Evolutionary conservation across 1,140 invertebrate genomes (phyloP).

Genomic region (Asbolus verrucosus): DNA sequence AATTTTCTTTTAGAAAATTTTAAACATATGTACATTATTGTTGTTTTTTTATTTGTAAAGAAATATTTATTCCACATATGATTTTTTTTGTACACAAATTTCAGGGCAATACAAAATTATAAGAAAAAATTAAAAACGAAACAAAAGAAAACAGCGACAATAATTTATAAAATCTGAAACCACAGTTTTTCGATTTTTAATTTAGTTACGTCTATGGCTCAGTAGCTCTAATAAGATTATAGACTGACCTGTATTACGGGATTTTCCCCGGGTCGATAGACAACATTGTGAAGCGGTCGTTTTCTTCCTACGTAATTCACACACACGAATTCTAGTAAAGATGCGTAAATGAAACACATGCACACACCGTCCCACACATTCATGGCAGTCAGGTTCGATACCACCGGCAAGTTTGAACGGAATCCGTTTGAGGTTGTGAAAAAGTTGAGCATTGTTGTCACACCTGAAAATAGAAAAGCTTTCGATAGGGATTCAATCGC

Average conservation of each 20-base stretch:
- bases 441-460: constrained; percentile 98
- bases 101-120: constrained; percentile 7
- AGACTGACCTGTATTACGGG: constrained; percentile 86
- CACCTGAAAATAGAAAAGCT: constrained; percentile 71
- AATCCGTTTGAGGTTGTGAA: constrained; percentile 94
- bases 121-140: constrained; percentile 19
- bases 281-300: constrained; percentile 86
- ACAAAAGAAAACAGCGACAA: constrained; percentile 29
- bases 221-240: constrained; percentile 24
- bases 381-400: constrained; percentile 94
- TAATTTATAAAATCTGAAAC: too few species aligned
- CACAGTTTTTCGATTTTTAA: constrained; percentile 21
- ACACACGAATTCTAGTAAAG: constrained; percentile 92
- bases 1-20: constrained; percentile 21
- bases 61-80: constrained; percentile 46
- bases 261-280: constrained; percentile 89
- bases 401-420: constrained; percentile 89
- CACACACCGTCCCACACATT: constrained; percentile 96
- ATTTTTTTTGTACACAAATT: constrained; percentile 20
- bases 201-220: constrained; percentile 22
- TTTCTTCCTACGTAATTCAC: constrained; percentile 96
- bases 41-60: constrained; percentile 8
- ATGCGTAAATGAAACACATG: constrained; percentile 97
- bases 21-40: constrained; percentile 19
- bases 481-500: too few species aligned